Evolutionary conservation across 2,113 vertebrate genomes (phyloP), one percentile per base, ranked within the genome.

Genomic region (Nothocercus nigrocapillus): DNA sequence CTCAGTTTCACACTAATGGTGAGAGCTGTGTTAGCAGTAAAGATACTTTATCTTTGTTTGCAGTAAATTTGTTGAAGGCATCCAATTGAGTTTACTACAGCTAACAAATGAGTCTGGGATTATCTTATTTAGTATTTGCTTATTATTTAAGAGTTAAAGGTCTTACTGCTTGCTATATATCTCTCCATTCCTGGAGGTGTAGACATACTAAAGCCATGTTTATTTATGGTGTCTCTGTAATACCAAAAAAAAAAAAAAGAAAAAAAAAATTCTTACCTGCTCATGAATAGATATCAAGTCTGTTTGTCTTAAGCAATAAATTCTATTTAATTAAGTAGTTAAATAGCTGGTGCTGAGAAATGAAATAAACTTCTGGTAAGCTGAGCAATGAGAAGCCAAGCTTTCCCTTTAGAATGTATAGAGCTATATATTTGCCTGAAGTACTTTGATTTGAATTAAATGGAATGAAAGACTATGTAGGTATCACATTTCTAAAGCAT

Each of bases 41-140:
- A 87, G 95, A 88, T 76, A 85, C 82, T 88, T 96, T 82, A 92
- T 97, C 74, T 93, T 95, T 91, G 82, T 95, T 97, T 96, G 92
- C 83, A 84, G 62, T 96, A 93, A 90, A 89, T 94, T 95, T 96
- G 34, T 67, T 77, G 64, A 96, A 93, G 44, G 34, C 82, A 91
- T 80, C 94, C 82, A 84, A 6, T 28, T 93, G 82, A 67, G 70
- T 94, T 92, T 90, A 63, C 62, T 4, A 12, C 64, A 90, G 40
- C 72, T 90, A 85, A 82, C 70, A 89, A 79, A 68, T 89, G 78
- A 85, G 76, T 89, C 78, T 75, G 92, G 22, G 38, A 82, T 94
- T 83, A 72, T 6, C 1, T 44, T 53, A 54, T 59, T 69, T 77
- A 69, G 62, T 94, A 94, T 90, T 83, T 90, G 63, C 17, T 93